Base-by-base conservation (phyloP, 2,113 vertebrate species). In the Corvus cornix region DNA sequence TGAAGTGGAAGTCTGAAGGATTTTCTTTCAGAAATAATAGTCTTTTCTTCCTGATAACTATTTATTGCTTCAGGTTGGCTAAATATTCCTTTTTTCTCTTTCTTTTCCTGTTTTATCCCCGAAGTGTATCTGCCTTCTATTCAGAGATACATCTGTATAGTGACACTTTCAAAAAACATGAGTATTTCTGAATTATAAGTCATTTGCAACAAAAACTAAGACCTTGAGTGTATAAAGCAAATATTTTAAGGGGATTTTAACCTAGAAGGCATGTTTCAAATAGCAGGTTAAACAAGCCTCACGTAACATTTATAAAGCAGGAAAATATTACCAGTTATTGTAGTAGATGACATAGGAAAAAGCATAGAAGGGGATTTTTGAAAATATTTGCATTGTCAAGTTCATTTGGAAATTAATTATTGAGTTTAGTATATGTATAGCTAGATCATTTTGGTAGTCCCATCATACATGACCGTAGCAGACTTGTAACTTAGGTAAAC, bases 21-120 rank as follows among this genome's bases (percentile, higher is more conserved):
- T 86, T 88, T 91, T 74, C 66, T 95, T 85, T 96, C 63, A 78
- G 24, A 92, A 94, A 87, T 52, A 95, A 74, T 73, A 56, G 18
- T 46, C 39, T 69, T 88, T 95, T 95, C 51, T 87, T 87, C 35
- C 41, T 62, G 28, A 44, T 59, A 84, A 75, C 23, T 72, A 21
- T n/a, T n/a, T 64, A 30, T 60, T 89, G 44, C 58, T 53, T 78
- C n/a, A 24, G 58, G 20, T 52, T 77, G 44, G 41, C 49, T 83
- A 88, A 84, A 89, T 87, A 83, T 46, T 76, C 5, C 2, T 22
- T 52, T 27, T 49, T 51, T 35, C 26, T 27, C 35, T 16, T 22
- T 30, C 2, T 30, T n/a, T 43, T 48, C 62, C 5, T 68, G 9
- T 59, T 67, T 28, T 46, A 64, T 70, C 13, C 28, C 37, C 89